A percentile compares a stretch with the other conserved stretches of the same genome.
Evolutionary conservation across 2,113 vertebrate genomes (phyloP).

Genomic region (Dicaeum eximium): DNA sequence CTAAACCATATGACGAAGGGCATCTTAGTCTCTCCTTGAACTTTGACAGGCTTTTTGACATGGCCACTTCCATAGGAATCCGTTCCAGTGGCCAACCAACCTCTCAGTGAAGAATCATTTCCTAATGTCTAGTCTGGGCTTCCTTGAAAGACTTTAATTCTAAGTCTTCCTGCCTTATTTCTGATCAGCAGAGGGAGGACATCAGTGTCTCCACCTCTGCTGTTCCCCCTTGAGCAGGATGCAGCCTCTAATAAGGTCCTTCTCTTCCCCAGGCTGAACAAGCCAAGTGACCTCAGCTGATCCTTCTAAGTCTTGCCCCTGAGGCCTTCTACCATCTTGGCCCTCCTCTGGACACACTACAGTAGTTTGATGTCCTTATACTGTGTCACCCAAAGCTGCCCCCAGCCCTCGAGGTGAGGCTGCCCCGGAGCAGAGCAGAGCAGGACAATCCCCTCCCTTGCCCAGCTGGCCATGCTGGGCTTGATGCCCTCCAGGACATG

Average conservation of each 20-base stretch:
- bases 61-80: background rate
- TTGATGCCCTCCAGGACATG: rapidly evolving
- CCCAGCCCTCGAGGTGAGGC: rapidly evolving
- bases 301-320: background rate
- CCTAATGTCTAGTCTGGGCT: background rate
- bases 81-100: rapidly evolving
- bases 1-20: background rate
- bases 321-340: background rate
- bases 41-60: background rate
- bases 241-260: rapidly evolving
- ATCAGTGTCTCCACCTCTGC: rapidly evolving
- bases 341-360: background rate
- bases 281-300: background rate
- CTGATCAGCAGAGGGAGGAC: background rate
- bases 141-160: background rate
- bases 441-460: background rate
- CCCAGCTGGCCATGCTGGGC: rapidly evolving
- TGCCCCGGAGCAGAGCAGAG: rapidly evolving
- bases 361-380: background rate
- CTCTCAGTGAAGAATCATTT: background rate
- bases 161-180: background rate
- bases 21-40: background rate
- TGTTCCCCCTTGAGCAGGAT: rapidly evolving
- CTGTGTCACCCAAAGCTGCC: rapidly evolving
- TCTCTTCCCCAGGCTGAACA: background rate